Percentiles rank a stretch among this genome's conserved stretches.
Conservation (phyloP, 2,113 vertebrate genomes). For the Ochotona princeps region DNA sequence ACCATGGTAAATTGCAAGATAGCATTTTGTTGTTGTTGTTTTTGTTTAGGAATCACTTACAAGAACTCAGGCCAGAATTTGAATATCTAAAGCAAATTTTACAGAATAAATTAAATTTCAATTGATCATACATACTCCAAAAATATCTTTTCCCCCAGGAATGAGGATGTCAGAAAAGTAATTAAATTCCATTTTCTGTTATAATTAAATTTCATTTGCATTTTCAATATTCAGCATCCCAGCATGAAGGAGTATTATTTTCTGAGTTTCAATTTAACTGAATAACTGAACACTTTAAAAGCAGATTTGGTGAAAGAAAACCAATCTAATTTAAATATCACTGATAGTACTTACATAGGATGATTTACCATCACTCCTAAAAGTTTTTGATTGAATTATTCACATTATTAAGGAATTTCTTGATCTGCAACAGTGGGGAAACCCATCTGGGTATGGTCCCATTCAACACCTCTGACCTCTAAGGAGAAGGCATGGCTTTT, state of each 20-base stretch:
- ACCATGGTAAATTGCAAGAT: background rate
- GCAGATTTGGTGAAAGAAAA: background rate
- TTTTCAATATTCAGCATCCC: background rate
- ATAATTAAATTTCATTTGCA: no score
- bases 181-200: constrained; percentile 35
- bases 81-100: background rate
- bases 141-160: background rate
- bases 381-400: background rate
- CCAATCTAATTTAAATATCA: constrained; percentile 34
- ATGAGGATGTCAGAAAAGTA: constrained; percentile 23
- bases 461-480: background rate
- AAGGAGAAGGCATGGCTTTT: background rate
- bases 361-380: constrained; percentile 22
- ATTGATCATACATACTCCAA: background rate
- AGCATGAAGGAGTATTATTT: background rate
- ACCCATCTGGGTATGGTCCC: background rate
- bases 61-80: background rate
- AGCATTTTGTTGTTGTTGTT: background rate
- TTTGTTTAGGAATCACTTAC: background rate
- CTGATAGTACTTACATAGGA: background rate
- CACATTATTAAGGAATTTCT: constrained; percentile 16
- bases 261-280: background rate
- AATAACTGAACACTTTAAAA: background rate
- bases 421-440: background rate
- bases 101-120: constrained; percentile 33